Evolutionary conservation across 2,888 invertebrate species (phyloP).

Genomic region (Lathronympha strigana): DNA sequence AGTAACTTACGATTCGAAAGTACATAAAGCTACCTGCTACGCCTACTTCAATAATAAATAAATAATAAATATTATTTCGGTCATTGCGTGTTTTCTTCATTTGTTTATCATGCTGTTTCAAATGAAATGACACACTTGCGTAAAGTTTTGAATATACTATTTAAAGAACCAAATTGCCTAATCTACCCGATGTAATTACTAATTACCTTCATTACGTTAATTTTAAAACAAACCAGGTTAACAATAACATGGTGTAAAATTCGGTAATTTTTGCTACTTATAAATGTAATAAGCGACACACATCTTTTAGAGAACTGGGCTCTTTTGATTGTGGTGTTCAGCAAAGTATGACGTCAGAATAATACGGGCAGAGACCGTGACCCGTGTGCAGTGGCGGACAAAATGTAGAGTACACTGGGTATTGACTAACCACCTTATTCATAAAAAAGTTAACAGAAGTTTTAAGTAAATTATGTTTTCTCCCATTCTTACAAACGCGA

Average conservation of each 20-base stretch:
- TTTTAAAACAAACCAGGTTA: conserved; percentile 14
- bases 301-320: background rate
- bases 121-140: background rate
- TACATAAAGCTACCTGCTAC: too few relatives aligned
- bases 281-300: conserved; percentile 3
- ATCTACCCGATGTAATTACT: conserved; percentile 7
- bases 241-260: background rate
- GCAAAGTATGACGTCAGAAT: conserved; percentile 22
- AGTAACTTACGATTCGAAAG: too few relatives aligned
- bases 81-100: background rate
- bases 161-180: background rate
- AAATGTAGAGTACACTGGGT: background rate
- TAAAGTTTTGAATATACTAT: background rate
- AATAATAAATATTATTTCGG: too few relatives aligned
- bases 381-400: conserved; percentile 13
- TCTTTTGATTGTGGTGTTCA: background rate
- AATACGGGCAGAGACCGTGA: conserved; percentile 7
- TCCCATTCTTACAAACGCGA: too few relatives aligned
- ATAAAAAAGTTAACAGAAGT: too few relatives aligned
- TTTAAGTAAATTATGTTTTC: too few relatives aligned
- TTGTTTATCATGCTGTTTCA: background rate
- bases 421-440: background rate
- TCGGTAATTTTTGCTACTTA: background rate
- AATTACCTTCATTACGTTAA: background rate
- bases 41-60: too few relatives aligned